Conservation (phyloP, 2,888 invertebrate genomes). For the Thyatira batis region DNA sequence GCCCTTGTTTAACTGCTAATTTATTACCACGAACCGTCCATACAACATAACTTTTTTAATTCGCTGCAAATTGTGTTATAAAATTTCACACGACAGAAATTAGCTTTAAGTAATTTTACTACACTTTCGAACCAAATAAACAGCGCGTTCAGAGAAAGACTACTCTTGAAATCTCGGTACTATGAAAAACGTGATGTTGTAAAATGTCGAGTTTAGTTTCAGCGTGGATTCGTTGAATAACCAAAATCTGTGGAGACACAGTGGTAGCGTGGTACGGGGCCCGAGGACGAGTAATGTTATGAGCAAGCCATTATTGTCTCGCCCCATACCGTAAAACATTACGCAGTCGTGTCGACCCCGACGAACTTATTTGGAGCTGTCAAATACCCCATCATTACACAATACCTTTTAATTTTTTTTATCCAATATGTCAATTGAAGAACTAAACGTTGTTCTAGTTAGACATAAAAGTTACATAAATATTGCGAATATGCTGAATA, state of each 20-base stretch:
- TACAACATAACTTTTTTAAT: background rate
- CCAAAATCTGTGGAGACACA: slow-evolving; percentile 52
- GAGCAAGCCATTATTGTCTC: slow-evolving; percentile 83
- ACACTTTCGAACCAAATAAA: slow-evolving; percentile 59
- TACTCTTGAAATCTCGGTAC: slow-evolving; percentile 61
- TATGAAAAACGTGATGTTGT: slow-evolving; percentile 29
- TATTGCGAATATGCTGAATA: background rate
- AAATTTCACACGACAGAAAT: slow-evolving; percentile 45
- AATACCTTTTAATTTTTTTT: background rate
- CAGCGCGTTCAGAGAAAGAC: slow-evolving; percentile 56
- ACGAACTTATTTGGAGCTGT: slow-evolving; percentile 66
- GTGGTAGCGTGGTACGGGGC: slow-evolving; percentile 65
- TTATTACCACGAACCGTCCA: background rate
- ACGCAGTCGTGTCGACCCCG: slow-evolving; percentile 73
- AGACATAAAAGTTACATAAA: background rate
- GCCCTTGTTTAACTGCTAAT: background rate
- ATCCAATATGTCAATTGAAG: background rate
- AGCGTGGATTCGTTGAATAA: slow-evolving; percentile 28
- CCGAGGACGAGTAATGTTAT: slow-evolving; percentile 81
- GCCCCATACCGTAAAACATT: slow-evolving; percentile 82
- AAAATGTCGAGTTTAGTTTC: slow-evolving; percentile 23
- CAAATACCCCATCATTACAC: slow-evolving; percentile 43
- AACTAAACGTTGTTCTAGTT: background rate
- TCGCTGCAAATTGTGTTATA: background rate
- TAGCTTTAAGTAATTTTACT: slow-evolving; percentile 58